These are phyloP conservation scores for Myripristis jacobus DNA, from an alignment of 2,797 vertebrate species.

Conservation along the genomic window DNA sequence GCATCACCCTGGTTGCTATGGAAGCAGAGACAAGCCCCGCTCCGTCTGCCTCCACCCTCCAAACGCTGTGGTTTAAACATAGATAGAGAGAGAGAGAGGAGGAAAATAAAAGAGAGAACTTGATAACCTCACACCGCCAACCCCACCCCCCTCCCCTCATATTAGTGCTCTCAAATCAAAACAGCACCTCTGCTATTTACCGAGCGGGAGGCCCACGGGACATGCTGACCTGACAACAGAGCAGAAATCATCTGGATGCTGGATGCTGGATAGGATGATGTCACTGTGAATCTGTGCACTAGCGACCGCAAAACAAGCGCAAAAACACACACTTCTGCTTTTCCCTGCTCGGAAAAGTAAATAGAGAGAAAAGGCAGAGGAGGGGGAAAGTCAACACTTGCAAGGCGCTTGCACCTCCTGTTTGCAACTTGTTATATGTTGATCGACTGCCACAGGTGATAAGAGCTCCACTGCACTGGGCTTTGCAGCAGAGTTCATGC, in stretches of 20 bases:
- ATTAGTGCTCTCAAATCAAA: neutral
- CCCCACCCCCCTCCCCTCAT: too few relatives aligned
- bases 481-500: too few relatives aligned
- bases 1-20: conserved; percentile 55
- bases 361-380: neutral
- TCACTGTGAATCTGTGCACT: conserved; percentile 43
- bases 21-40: conserved; percentile 25
- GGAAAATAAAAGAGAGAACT: neutral
- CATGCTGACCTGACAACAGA: conserved; percentile 22
- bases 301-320: conserved; percentile 47
- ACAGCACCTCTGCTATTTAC: conserved; percentile 19
- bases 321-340: conserved; percentile 3
- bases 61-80: conserved; percentile 7
- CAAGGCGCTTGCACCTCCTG: neutral
- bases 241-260: conserved; percentile 36
- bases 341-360: neutral
- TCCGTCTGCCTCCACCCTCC: neutral
- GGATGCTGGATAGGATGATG: conserved; percentile 42
- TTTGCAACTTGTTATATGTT: neutral
- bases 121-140: neutral
- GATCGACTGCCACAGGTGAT: neutral
- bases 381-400: conserved; percentile 14
- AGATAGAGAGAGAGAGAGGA: neutral
- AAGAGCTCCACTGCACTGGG: neutral
- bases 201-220: conserved; percentile 21